Evolutionary conservation across 1,140 invertebrate genomes (phyloP).

Genomic region (Brachionus rotundiformis): DNA sequence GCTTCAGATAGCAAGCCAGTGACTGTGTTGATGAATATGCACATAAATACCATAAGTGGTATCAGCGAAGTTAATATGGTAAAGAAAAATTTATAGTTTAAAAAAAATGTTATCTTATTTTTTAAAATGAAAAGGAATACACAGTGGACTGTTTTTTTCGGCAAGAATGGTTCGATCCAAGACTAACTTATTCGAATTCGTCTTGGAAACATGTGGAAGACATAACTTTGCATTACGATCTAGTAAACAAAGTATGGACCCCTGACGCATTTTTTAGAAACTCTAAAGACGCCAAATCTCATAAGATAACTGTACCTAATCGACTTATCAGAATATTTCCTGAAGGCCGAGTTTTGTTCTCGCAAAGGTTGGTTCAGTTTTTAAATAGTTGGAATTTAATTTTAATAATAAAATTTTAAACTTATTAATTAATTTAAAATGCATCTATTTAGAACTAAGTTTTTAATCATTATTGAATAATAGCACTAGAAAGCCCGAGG

Average conservation of each 20-base stretch:
- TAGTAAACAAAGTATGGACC: conserved; percentile 68
- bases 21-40: conserved; percentile 46
- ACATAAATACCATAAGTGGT: conserved; percentile 51
- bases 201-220: conserved; percentile 64
- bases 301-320: conserved; percentile 68
- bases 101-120: no score
- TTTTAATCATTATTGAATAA: no score
- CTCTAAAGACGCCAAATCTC: conserved; percentile 67
- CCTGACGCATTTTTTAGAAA: conserved; percentile 73
- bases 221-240: conserved; percentile 66
- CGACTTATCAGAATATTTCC: conserved; percentile 71
- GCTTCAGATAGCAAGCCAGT: conserved; percentile 38
- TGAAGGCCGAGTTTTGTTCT: conserved; percentile 70
- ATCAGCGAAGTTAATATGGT: conserved; percentile 53
- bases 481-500: no score
- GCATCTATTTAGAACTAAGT: no score
- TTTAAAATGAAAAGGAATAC: conserved; percentile 86
- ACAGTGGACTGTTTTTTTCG: conserved; percentile 98
- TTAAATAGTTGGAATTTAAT: background rate
- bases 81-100: background rate
- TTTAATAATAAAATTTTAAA: no score
- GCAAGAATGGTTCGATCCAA: conserved; percentile 93
- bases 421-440: no score
- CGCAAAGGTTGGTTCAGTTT: conserved; percentile 54
- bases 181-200: conserved; percentile 77